Evolutionary conservation across 2,113 vertebrate species (phyloP).

Genomic region (Trichechus manatus): DNA sequence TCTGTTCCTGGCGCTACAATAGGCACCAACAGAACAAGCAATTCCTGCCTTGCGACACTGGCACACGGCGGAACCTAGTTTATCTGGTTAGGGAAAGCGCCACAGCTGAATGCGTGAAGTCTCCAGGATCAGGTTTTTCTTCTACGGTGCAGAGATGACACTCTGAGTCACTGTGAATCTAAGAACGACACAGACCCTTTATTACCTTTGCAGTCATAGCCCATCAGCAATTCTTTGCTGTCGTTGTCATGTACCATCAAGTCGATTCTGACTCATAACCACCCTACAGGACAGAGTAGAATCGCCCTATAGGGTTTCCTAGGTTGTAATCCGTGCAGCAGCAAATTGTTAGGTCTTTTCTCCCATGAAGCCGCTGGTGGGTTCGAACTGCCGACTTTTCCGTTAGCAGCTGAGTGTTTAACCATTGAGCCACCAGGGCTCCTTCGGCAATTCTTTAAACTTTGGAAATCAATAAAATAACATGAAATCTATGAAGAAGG

Average conservation of each 20-base stretch:
- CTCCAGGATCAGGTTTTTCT: neutral
- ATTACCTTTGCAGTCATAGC: neutral
- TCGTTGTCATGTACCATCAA: neutral
- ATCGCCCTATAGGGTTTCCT: neutral
- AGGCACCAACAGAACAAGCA: rapidly evolving
- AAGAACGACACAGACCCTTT: rapidly evolving
- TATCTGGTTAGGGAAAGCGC: neutral
- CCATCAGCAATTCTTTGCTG: neutral
- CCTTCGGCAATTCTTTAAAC: neutral
- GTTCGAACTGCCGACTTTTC: neutral
- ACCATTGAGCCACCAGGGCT: neutral
- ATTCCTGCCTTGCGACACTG: rapidly evolving
- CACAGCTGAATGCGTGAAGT: rapidly evolving
- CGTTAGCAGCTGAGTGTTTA: neutral
- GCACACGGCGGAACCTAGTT: rapidly evolving
- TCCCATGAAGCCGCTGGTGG: neutral
- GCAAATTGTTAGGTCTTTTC: neutral
- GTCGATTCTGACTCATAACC: neutral
- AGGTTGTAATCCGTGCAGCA: neutral
- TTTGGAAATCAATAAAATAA: neutral
- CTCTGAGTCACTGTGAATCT: neutral
- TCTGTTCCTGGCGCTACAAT: neutral
- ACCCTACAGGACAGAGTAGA: neutral
- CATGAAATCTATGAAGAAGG: neutral
- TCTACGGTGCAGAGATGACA: neutral